Evolutionary conservation across 2,113 vertebrate species (phyloP).

Genomic region (Regulus satrapa): DNA sequence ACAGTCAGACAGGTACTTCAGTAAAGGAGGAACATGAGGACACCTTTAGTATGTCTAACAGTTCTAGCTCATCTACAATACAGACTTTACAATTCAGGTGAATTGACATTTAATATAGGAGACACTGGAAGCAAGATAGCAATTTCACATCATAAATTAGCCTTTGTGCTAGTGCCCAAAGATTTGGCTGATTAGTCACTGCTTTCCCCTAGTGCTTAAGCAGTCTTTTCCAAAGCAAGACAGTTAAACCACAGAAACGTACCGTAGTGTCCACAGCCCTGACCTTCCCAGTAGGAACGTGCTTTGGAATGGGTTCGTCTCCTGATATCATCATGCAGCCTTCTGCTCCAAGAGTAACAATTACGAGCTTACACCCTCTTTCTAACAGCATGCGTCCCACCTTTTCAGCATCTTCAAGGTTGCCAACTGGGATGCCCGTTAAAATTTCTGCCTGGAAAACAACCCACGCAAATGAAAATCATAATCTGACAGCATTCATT

Average conservation of each 20-base stretch:
- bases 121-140: slow-evolving; percentile 24
- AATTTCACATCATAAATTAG: slow-evolving; percentile 37
- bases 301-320: slow-evolving; percentile 72
- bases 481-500: slow-evolving; percentile 12
- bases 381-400: slow-evolving; percentile 76
- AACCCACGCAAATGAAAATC: slow-evolving; percentile 47
- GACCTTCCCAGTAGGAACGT: slow-evolving; percentile 79
- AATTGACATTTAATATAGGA: slow-evolving; percentile 29
- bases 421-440: slow-evolving; percentile 76
- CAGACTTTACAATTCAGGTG: neutral
- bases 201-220: slow-evolving; percentile 43
- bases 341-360: slow-evolving; percentile 88
- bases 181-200: slow-evolving; percentile 74
- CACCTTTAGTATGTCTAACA: neutral
- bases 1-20: neutral
- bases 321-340: slow-evolving; percentile 85
- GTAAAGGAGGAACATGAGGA: neutral
- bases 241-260: slow-evolving; percentile 68
- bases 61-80: neutral
- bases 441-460: slow-evolving; percentile 88
- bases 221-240: slow-evolving; percentile 50
- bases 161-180: slow-evolving; percentile 76
- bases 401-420: slow-evolving; percentile 75
- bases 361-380: slow-evolving; percentile 81
- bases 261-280: slow-evolving; percentile 91